A percentile compares a stretch with the other conserved stretches of the same genome.
These are phyloP conservation scores for Asbolus verrucosus DNA, from an alignment of 1,140 invertebrate genomes.

Conservation along the genomic window DNA sequence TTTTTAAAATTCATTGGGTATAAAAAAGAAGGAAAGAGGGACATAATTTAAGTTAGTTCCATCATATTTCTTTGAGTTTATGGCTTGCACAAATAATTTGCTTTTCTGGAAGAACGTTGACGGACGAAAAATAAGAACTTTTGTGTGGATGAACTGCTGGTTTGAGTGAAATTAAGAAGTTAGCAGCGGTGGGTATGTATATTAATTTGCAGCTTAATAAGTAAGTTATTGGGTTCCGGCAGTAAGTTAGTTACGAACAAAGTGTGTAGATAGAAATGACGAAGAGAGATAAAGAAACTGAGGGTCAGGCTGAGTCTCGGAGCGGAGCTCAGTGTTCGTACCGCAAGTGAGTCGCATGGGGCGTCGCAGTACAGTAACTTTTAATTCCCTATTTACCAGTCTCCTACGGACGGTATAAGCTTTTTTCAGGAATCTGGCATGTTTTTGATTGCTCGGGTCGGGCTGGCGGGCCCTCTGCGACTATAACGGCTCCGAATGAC, in stretches of 20 bases:
- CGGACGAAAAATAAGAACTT: too few species aligned
- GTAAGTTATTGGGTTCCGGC: slow-evolving; percentile 13
- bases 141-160: too few species aligned
- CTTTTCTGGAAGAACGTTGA: too few species aligned
- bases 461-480: slow-evolving; percentile 54
- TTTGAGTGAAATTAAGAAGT: not conserved
- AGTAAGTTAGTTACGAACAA: slow-evolving; percentile 22
- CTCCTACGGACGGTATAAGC: slow-evolving; percentile 54
- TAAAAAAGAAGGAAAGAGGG: too few species aligned
- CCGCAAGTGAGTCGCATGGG: slow-evolving; percentile 49
- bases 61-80: too few species aligned
- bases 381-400: slow-evolving; percentile 59
- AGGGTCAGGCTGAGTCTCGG: slow-evolving; percentile 36
- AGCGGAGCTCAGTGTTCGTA: slow-evolving; percentile 28
- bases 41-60: too few species aligned
- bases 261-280: slow-evolving; percentile 31
- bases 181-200: not conserved
- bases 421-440: slow-evolving; percentile 58
- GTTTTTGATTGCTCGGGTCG: slow-evolving; percentile 62
- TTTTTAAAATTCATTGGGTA: too few species aligned
- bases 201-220: slow-evolving; percentile 8
- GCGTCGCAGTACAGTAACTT: slow-evolving; percentile 55
- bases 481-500: slow-evolving; percentile 59
- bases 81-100: too few species aligned
- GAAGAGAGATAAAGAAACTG: slow-evolving; percentile 28